phyloP scores from a whole-genome alignment of 1,140 invertebrate species.

The Achroia grisella region DNA sequence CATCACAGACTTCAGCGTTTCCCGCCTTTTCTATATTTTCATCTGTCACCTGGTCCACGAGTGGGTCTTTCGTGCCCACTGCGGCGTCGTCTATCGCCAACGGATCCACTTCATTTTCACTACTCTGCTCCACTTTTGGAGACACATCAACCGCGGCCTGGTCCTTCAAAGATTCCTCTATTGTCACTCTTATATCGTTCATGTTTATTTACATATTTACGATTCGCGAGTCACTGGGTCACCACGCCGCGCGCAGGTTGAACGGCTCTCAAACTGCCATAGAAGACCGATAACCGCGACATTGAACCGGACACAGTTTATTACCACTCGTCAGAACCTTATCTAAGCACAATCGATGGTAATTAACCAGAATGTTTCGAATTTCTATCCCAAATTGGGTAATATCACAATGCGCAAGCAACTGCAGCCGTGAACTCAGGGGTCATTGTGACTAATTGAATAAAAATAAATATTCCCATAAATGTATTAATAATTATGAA shows the following conservation, averaged over 20 bases:
- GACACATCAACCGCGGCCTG: conserved; percentile 30
- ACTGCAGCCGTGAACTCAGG: conserved; percentile 51
- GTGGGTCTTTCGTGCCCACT: conserved; percentile 4
- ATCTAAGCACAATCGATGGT: no score
- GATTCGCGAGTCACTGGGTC: conserved; percentile 46
- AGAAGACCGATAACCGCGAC: conserved; percentile 4
- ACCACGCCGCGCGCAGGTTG: conserved; percentile 47
- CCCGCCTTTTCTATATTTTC: conserved; percentile 24
- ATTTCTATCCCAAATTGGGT: conserved; percentile 56
- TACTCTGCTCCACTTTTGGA: conserved; percentile 26
- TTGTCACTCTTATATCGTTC: conserved; percentile 69
- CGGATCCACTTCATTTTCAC: conserved; percentile 59
- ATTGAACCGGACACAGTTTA: neutral
- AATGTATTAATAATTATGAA: conserved; percentile 9
- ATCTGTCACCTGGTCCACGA: conserved; percentile 28
- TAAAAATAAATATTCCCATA: conserved; percentile 13
- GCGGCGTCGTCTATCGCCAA: conserved; percentile 47
- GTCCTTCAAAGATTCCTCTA: conserved; percentile 59
- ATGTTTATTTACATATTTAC: conserved; percentile 73
- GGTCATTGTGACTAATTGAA: conserved; percentile 40
- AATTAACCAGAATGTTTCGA: conserved; percentile 33
- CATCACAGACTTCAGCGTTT: conserved; percentile 58
- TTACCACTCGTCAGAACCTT: no score
- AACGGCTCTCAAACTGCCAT: conserved; percentile 42
- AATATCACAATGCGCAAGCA: conserved; percentile 41